These are phyloP conservation scores for Pachliopta kotzebuea DNA, from an alignment of 2,888 invertebrate species.

Conservation along the genomic window DNA sequence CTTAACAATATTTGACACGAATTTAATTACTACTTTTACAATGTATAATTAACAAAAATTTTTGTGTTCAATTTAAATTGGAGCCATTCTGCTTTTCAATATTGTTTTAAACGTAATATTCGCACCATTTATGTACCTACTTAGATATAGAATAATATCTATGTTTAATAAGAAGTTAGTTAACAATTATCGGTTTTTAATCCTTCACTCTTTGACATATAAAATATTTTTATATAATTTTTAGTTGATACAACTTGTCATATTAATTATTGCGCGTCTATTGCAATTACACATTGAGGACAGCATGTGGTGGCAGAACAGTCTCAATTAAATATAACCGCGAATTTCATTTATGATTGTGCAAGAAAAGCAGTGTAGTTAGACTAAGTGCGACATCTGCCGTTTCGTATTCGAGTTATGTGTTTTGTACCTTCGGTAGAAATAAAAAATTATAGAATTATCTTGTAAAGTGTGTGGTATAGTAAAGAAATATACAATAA, in stretches of 20 bases:
- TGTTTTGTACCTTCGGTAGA: neutral
- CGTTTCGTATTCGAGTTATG: slow-evolving; percentile 32
- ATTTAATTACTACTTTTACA: no score
- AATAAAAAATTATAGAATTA: no score
- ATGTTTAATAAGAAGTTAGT: neutral
- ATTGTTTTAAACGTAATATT: no score
- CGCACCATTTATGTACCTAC: no score
- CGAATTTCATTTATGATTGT: slow-evolving; percentile 52
- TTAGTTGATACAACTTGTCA: slow-evolving; percentile 36
- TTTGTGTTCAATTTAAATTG: no score
- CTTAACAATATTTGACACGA: no score
- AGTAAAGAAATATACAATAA: no score
- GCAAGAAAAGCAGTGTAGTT: slow-evolving; percentile 32
- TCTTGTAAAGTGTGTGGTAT: no score
- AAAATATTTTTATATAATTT: slow-evolving; percentile 51
- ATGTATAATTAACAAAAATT: no score
- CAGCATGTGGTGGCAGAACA: slow-evolving; percentile 43
- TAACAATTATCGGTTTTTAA: slow-evolving; percentile 6
- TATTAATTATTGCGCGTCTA: slow-evolving; percentile 50
- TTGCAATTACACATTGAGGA: slow-evolving; percentile 44
- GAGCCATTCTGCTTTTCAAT: no score
- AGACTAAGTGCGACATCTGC: slow-evolving; percentile 47
- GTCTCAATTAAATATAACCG: slow-evolving; percentile 43
- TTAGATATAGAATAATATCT: no score
- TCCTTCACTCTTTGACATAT: slow-evolving; percentile 30